Evolutionary conservation across 2,888 invertebrate genomes (phyloP).

Genomic region (Antheraea assamensis): DNA sequence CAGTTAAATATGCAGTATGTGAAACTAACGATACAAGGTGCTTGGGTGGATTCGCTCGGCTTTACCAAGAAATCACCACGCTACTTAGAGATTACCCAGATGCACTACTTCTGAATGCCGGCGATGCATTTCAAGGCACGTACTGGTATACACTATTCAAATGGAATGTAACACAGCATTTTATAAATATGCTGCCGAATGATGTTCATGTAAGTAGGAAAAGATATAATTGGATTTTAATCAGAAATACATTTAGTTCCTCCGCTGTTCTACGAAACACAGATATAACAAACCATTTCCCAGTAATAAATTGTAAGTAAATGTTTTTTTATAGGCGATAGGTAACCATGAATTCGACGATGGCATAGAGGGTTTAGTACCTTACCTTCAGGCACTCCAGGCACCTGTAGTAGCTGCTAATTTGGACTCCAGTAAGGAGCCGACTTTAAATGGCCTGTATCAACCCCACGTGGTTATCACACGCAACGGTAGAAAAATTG

Average conservation of each 20-base stretch:
- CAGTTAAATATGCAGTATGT: slow-evolving; percentile 80
- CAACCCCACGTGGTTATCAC: slow-evolving; percentile 84
- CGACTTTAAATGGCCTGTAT: slow-evolving; percentile 83
- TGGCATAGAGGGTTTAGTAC: slow-evolving; percentile 85
- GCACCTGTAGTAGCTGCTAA: slow-evolving; percentile 89
- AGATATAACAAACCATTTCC: neutral
- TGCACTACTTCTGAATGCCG: slow-evolving; percentile 89
- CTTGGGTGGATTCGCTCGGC: slow-evolving; percentile 87
- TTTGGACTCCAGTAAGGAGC: slow-evolving; percentile 85
- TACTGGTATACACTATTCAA: slow-evolving; percentile 90
- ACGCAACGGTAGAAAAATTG: slow-evolving; percentile 86
- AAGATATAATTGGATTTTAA: neutral
- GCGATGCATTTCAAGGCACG: slow-evolving; percentile 93
- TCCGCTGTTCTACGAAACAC: neutral
- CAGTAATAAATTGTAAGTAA: neutral
- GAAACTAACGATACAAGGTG: slow-evolving; percentile 78
- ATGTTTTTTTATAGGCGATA: slow-evolving; percentile 81
- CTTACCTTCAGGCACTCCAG: slow-evolving; percentile 84
- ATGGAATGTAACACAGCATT: slow-evolving; percentile 88
- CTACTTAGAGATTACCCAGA: slow-evolving; percentile 76
- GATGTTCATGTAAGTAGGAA: slow-evolving; percentile 86
- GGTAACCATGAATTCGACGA: slow-evolving; percentile 95
- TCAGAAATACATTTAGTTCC: neutral
- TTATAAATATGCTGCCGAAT: slow-evolving; percentile 88
- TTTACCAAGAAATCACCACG: slow-evolving; percentile 81